Evolutionary conservation across 1,140 invertebrate species (phyloP), one percentile per base, ranked within the genome.

Genomic region (Wiebesia pumilae): DNA sequence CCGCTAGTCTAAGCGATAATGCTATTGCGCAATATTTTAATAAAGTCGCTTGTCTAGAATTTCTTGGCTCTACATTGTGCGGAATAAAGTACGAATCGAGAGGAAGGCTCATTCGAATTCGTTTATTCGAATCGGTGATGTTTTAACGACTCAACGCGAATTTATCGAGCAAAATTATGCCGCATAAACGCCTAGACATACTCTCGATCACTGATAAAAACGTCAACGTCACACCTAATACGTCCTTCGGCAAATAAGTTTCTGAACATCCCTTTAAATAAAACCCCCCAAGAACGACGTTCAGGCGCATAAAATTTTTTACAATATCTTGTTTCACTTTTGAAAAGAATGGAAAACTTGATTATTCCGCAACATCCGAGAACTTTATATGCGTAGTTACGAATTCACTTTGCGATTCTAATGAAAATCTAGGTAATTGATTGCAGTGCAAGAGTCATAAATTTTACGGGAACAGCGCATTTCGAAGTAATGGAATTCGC

Each of bases 341-440:
- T 10, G 0, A 14, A 9, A 35, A 69, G 58, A 69, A 69, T 35
- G 30, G 35, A 69, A 69, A 69, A 58, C 78, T 80, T 80, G 62
- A 80, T 80, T 80, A 80, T 62, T 19, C 14, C 47, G n/a, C 77
- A 54, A 30, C 33, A 62, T 35, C 62, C 33, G 30, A 30, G 51
- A 35, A 69, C 65, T 69, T 69, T 69, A 35, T 69, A 69, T 35
- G 30, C 65, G 33, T 35, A 33, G 33, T 69, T 69, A 30, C 65
- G 65, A 69, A 69, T 69, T 33, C 65, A 35, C 30, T 69, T 69
- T 67, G 30, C 27, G 35, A 47, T 27, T 24, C 19, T 67, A 51
- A 82, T 71, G 81, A 47, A 82, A 83, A 73, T 83, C 43, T 9
- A 24, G 81, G 51, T 73, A 83, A 83, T 83, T 83, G 71, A 75